Conservation (phyloP, 2,797 vertebrate species). For the Onychomys leucogaster region DNA sequence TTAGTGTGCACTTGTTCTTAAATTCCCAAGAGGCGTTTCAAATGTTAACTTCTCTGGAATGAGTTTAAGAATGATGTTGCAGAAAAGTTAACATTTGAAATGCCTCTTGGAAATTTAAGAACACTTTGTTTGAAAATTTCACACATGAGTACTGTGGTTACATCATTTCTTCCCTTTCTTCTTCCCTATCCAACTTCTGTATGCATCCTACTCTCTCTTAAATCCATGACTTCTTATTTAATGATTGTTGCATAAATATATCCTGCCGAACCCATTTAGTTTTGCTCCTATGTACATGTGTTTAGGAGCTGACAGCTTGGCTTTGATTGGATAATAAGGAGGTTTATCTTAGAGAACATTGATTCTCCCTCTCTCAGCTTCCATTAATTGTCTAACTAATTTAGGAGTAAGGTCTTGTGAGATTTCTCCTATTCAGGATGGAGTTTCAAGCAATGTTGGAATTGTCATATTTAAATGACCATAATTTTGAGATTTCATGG, state of each 20-base stretch:
- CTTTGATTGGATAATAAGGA: too few species aligned
- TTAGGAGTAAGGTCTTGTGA: neutral
- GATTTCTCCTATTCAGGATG: neutral
- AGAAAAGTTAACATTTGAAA: neutral
- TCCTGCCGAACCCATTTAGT: too few species aligned
- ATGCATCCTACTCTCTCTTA: too few species aligned
- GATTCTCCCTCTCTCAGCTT: too few species aligned
- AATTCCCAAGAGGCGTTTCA: neutral
- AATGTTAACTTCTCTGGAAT: neutral
- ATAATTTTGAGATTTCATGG: neutral
- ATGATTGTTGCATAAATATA: neutral
- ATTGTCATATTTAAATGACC: neutral
- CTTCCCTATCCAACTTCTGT: neutral
- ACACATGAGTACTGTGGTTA: too few species aligned
- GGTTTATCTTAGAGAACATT: too few species aligned
- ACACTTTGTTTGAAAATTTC: neutral
- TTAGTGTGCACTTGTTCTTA: neutral
- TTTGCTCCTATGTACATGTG: neutral
- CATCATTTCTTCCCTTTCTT: too few species aligned
- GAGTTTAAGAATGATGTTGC: neutral
- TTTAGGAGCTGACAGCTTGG: neutral
- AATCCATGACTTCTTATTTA: neutral
- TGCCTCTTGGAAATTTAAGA: neutral
- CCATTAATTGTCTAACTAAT: neutral
- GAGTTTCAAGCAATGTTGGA: too few species aligned